These are phyloP conservation scores for Drosophila persimilis DNA, from an alignment of 1,140 invertebrate genomes.

Conservation along the genomic window DNA sequence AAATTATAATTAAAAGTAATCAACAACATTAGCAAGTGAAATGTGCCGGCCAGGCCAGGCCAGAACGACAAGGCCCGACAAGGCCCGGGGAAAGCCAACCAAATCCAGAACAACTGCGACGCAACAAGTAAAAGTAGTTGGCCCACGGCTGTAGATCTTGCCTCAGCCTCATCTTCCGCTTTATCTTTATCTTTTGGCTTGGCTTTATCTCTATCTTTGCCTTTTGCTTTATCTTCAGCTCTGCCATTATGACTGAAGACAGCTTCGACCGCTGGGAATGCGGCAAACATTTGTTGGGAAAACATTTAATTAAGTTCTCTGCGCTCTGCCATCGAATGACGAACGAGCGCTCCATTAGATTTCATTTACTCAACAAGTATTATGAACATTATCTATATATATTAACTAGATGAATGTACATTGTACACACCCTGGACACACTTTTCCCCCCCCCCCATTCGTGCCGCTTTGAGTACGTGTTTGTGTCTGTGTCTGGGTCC, in stretches of 20 bases:
- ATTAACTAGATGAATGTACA: conserved; percentile 39
- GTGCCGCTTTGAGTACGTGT: neutral
- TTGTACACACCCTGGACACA: conserved; percentile 10
- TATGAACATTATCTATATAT: conserved; percentile 48
- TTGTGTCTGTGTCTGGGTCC: neutral
- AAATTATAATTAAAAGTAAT: conserved; percentile 81
- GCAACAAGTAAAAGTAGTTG: conserved; percentile 45
- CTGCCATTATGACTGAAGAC: conserved; percentile 19
- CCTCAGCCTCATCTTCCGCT: no score
- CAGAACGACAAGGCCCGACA: conserved; percentile 5
- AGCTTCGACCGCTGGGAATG: conserved; percentile 1
- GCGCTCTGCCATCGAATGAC: conserved; percentile 38
- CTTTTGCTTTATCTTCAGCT: conserved; percentile 13
- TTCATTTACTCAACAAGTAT: conserved; percentile 73
- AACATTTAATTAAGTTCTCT: conserved; percentile 67
- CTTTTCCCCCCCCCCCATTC: neutral
- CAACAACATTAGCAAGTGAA: conserved; percentile 75
- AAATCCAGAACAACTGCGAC: conserved; percentile 38
- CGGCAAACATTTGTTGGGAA: conserved; percentile 39
- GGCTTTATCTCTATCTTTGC: neutral
- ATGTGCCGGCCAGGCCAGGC: conserved; percentile 46
- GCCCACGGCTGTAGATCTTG: neutral
- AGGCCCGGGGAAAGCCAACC: conserved; percentile 1
- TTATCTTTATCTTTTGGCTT: neutral
- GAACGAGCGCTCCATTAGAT: conserved; percentile 57